Evolutionary conservation across 2,888 invertebrate genomes (phyloP), one percentile per base, ranked within the genome.

Genomic region (Tachystola acroxantha): DNA sequence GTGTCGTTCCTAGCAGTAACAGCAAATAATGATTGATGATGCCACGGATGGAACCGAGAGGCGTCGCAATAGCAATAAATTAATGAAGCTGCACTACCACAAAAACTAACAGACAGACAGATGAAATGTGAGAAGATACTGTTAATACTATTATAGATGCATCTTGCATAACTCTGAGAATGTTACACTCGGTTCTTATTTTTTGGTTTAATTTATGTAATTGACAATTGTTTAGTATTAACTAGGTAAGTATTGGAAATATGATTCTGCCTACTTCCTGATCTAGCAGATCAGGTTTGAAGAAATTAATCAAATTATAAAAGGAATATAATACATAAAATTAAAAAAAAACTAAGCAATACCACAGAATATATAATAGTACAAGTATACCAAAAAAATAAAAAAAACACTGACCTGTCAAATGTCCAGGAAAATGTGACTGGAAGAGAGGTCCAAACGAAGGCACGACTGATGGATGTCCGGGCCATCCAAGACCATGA

Each of bases 401-500:
- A n/a, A n/a, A n/a, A 14, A 12, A 25, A 9, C n/a, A 63, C 78
- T 68, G 43, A 84, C 84, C 84, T 78, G 85, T 75, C 55, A 85
- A 57, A 43, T 78, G 82, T 60, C 80, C 76, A 36, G 87, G 85
- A 48, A 90, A 90, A 51, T 90, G 91, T 46, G 92, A 90, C 56
- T 91, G 92, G 75, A 93, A 93, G 53, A 93, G 84, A 11, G 91
- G 89, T 41, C 90, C 90, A 45, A 89, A 91, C 11, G 90, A 89
- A 25, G 90, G 88, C 63, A 91, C 89, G 50, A 90, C 90, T 1
- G 90, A 73, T 1, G 80, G 66, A 10, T 81, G 74, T 2, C 88
- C 88, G 0, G 89, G 87, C 70, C 90, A 90, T 45, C 89, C 88
- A 36, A 92, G 85, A 31, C 91, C 87, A 64, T 90, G 90, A 57